Conservation (phyloP, 1,140 invertebrate genomes). For the Bombus haemorrhoidalis region DNA sequence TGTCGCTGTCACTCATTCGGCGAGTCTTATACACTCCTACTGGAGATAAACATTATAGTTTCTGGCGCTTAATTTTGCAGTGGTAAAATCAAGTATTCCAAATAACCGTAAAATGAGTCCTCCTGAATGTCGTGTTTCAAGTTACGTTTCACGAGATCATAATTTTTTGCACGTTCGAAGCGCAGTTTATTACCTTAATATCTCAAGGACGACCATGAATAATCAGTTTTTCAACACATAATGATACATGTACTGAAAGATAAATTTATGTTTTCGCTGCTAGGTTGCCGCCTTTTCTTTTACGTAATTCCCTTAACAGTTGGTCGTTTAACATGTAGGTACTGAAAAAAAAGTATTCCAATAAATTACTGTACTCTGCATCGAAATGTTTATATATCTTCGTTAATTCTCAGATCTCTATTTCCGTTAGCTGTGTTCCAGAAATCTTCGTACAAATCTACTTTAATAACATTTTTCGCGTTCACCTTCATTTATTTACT, state of each 20-base stretch:
- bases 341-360: background rate
- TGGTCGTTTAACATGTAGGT: background rate
- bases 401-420: background rate
- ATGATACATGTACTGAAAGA: background rate
- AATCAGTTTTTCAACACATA: background rate
- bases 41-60: conserved; percentile 1
- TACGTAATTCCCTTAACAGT: background rate
- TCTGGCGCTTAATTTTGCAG: conserved; percentile 46
- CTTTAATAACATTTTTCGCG: background rate
- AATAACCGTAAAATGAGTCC: background rate
- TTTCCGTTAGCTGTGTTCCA: background rate
- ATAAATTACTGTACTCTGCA: background rate
- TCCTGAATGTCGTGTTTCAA: background rate
- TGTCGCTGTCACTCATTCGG: conserved; percentile 75
- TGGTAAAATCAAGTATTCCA: conserved; percentile 7
- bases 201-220: background rate
- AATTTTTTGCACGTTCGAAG: conserved; percentile 4
- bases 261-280: conserved; percentile 33
- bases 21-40: conserved; percentile 49
- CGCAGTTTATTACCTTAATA: background rate
- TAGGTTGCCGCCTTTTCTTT: background rate
- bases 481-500: background rate
- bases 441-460: too few species aligned
- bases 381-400: background rate
- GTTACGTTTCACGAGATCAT: background rate